phyloP scores from a whole-genome alignment of 2,113 vertebrate genomes.

The Mugil cephalus region DNA sequence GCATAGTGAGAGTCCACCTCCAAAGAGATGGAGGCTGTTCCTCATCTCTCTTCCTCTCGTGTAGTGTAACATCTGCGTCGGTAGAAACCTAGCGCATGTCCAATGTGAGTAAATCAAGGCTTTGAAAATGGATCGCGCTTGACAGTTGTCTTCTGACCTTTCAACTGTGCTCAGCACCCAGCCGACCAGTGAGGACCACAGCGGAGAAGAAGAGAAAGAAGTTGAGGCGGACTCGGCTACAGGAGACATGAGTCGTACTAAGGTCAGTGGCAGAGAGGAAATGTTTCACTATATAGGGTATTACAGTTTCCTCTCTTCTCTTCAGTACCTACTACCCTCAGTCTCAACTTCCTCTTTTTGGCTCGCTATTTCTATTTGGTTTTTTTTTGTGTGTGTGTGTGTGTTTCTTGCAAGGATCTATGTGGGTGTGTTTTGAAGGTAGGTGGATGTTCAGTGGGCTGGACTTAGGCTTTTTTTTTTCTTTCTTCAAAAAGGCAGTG shows the following conservation, averaged over 20 bases:
- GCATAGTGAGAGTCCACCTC: slow-evolving; percentile 73
- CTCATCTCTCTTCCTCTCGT: slow-evolving; percentile 19
- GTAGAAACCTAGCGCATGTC: neutral
- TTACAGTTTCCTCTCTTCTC: slow-evolving; percentile 56
- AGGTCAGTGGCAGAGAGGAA: slow-evolving; percentile 84
- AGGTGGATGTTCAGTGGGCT: neutral
- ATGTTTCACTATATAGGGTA: slow-evolving; percentile 18
- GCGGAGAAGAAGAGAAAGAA: slow-evolving; percentile 34
- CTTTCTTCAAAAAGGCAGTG: neutral
- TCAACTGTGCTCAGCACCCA: slow-evolving; percentile 75
- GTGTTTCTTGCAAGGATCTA: neutral
- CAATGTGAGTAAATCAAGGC: neutral
- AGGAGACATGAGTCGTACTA: slow-evolving; percentile 72
- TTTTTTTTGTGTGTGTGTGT: too few relatives aligned
- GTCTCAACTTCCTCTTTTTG: slow-evolving; percentile 56
- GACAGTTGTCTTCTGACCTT: slow-evolving; percentile 48
- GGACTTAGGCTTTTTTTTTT: neutral
- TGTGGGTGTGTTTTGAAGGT: slow-evolving; percentile 14
- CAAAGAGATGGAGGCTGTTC: slow-evolving; percentile 41
- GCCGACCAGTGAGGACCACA: slow-evolving; percentile 31
- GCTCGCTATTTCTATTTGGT: neutral
- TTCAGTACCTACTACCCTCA: slow-evolving; percentile 1
- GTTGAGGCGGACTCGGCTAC: slow-evolving; percentile 52
- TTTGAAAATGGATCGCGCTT: slow-evolving; percentile 2
- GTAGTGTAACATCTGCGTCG: neutral